Evolutionary conservation across 2,113 vertebrate species (phyloP).

Genomic region (Erythrocercus mccallii): DNA sequence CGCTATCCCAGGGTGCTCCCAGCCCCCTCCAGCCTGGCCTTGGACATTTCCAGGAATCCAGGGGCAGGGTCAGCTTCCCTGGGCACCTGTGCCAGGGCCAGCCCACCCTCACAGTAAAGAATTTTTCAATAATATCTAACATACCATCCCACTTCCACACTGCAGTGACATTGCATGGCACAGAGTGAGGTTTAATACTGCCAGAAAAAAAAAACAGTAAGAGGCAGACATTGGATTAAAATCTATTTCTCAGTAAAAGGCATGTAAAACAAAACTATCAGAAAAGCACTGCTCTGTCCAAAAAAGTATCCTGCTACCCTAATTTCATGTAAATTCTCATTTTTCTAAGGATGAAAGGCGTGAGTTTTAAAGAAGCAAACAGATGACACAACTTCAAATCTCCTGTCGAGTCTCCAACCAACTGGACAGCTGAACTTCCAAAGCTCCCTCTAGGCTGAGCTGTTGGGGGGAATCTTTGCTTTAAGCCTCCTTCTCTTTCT

Average conservation of each 20-base stretch:
- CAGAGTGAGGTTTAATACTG: background rate
- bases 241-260: background rate
- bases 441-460: background rate
- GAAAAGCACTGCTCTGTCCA: background rate
- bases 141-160: background rate
- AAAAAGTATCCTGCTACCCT: background rate
- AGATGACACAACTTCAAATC: rapidly evolving
- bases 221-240: background rate
- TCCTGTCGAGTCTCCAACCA: background rate
- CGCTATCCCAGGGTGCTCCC: rapidly evolving
- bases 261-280: background rate
- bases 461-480: background rate
- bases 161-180: background rate
- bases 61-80: background rate
- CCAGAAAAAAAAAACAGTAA: background rate
- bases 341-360: background rate
- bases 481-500: background rate
- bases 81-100: background rate
- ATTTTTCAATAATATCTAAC: background rate
- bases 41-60: background rate
- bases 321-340: background rate
- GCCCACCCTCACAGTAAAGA: rapidly evolving
- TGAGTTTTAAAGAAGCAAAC: background rate
- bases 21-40: rapidly evolving
- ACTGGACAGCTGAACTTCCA: background rate